Evolutionary conservation across 2,113 vertebrate species (phyloP), one percentile per base, ranked within the genome.

Genomic region (Heterotis niloticus): DNA sequence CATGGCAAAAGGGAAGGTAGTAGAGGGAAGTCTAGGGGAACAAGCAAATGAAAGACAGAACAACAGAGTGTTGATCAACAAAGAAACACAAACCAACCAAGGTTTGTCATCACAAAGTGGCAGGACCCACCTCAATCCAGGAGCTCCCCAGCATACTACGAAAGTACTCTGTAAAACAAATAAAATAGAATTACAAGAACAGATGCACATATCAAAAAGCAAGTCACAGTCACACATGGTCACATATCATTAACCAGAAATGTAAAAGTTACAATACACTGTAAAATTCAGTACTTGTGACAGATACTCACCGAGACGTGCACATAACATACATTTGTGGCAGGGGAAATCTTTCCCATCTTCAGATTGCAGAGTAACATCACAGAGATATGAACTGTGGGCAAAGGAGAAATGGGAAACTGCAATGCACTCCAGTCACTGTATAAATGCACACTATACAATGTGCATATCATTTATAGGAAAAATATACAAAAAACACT

Each of bases 241-340:
- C 28, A 29, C 62, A 51, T 14, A 51, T 13, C 12, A 10, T 11
- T 52, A 77, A n/a, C 24, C 60, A 62, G 0, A 20, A 14, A 62
- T 14, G 0, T 12, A 62, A 3, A 62, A 44, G 3, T 44, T n/a
- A n/a, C 34, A 44, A 7, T 44, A 7, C 7, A 44, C 34, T 44
- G 34, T 44, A 7, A 44, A 44, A 44, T 44, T 44, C 34, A 44
- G 34, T 44, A 44, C 34, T 44, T 44, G 10, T 11, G 0, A 34
- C 26, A 62, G n/a, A 56, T 78, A 84, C 73, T 88, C 91, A 99
- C 98, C 96, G 69, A 98, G 94, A 90, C 97, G 93, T 78, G 97
- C 97, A 91, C 97, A 99, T 80, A 99, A 93, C 64, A 99, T 94
- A 89, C 96, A 95, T 86, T 98, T 98, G 89, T 99, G 97, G 86